A percentile compares a stretch with the other conserved stretches of the same genome.
These are phyloP conservation scores for Trichoplax adhaerens DNA, from an alignment of 37 sponge, comb jelly and placozoan species.

Conservation along the genomic window DNA sequence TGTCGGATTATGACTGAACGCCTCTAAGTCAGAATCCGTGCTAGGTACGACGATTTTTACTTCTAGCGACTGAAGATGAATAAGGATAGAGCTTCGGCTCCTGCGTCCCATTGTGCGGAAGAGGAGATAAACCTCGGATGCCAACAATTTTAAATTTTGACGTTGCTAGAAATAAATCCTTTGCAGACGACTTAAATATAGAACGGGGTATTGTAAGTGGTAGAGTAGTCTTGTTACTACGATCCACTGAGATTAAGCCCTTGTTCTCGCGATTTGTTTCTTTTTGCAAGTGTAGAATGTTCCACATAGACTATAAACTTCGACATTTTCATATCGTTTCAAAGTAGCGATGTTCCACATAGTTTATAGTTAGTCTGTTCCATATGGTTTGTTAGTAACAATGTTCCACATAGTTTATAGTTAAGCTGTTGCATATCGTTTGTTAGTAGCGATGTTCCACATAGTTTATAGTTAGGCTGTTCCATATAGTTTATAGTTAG, in stretches of 20 bases:
- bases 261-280: conserved; percentile 19
- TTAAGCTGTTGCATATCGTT: no score
- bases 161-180: conserved; percentile 36
- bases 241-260: conserved; percentile 64
- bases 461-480: no score
- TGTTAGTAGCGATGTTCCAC: no score
- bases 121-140: background rate
- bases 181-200: conserved; percentile 56
- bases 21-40: conserved; percentile 78
- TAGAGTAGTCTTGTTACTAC: conserved; percentile 66
- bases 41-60: conserved; percentile 57
- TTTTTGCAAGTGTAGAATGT: background rate
- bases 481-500: no score
- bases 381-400: no score
- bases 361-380: no score
- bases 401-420: no score
- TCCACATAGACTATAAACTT: no score
- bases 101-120: no score
- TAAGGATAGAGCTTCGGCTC: conserved; percentile 12
- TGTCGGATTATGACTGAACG: conserved; percentile 78
- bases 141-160: background rate
- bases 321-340: no score
- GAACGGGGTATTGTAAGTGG: conserved; percentile 70
- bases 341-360: no score
- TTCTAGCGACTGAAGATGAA: conserved; percentile 33